Percentiles rank a stretch among this genome's conserved stretches.
Evolutionary conservation across 2,888 invertebrate species (phyloP).

Genomic region (Lasioglossum marginatum): DNA sequence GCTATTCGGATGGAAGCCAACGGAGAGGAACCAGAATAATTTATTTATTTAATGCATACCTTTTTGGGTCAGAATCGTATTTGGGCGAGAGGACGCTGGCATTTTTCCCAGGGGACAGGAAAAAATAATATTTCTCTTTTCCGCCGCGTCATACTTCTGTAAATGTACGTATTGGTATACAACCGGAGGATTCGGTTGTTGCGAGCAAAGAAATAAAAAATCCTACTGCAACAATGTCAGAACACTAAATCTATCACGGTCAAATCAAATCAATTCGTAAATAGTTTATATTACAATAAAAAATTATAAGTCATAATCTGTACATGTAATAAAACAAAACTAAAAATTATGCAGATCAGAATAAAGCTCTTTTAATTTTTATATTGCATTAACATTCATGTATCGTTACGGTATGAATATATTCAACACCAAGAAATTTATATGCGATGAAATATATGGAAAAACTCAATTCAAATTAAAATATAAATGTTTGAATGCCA

Average conservation of each 20-base stretch:
- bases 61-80: conserved; percentile 82
- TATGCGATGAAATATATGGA: no score
- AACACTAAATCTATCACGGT: background rate
- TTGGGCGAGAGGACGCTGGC: conserved; percentile 76
- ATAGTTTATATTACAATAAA: background rate
- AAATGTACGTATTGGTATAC: conserved; percentile 26
- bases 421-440: no score
- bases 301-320: background rate
- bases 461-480: no score
- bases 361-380: background rate
- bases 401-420: no score
- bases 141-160: conserved; percentile 31
- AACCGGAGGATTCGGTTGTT: conserved; percentile 54
- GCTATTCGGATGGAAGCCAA: conserved; percentile 82
- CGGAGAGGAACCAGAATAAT: conserved; percentile 77
- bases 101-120: conserved; percentile 71
- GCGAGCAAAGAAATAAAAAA: conserved; percentile 78
- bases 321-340: background rate
- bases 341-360: no score
- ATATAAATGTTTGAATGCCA: no score
- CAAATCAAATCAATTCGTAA: background rate
- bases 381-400: background rate
- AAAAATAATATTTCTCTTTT: conserved; percentile 58
- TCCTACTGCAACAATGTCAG: background rate
- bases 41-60: conserved; percentile 83